phyloP scores from a whole-genome alignment of 2,888 invertebrate genomes.

The Gnatocerus cornutus region DNA sequence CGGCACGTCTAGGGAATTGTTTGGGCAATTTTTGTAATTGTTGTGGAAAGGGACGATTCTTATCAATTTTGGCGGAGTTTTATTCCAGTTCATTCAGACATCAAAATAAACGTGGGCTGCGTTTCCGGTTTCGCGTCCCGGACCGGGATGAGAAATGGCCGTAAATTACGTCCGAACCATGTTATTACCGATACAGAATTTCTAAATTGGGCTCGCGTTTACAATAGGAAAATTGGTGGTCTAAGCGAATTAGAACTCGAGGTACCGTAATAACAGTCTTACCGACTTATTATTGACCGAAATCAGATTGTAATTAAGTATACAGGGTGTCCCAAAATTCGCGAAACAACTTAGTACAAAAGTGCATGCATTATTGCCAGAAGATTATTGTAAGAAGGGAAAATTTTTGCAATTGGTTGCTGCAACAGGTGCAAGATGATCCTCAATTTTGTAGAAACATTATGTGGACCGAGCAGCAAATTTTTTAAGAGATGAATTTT shows the following conservation, averaged over 20 bases:
- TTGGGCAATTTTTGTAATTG: slow-evolving; percentile 24
- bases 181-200: slow-evolving; percentile 57
- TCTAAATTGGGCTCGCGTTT: slow-evolving; percentile 57
- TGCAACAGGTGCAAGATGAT: too few relatives aligned
- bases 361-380: too few relatives aligned
- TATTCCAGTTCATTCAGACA: too few relatives aligned
- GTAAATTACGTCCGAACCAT: slow-evolving; percentile 58
- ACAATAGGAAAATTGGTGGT: slow-evolving; percentile 59
- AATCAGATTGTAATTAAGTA: neutral
- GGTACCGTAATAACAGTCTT: slow-evolving; percentile 15
- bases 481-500: too few relatives aligned
- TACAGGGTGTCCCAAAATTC: too few relatives aligned
- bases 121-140: slow-evolving; percentile 46
- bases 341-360: too few relatives aligned
- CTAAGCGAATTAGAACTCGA: slow-evolving; percentile 25
- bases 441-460: too few relatives aligned
- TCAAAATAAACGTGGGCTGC: too few relatives aligned
- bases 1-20: slow-evolving; percentile 37
- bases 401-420: too few relatives aligned
- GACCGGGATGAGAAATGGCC: slow-evolving; percentile 48
- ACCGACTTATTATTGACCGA: neutral
- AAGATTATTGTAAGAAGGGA: too few relatives aligned
- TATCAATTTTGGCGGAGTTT: neutral
- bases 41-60: neutral
- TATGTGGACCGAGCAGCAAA: too few relatives aligned